A percentile compares a stretch with the other conserved stretches of the same genome.
Evolutionary conservation across 2,113 vertebrate species (phyloP).

Genomic region (Tauraco erythrolophus): DNA sequence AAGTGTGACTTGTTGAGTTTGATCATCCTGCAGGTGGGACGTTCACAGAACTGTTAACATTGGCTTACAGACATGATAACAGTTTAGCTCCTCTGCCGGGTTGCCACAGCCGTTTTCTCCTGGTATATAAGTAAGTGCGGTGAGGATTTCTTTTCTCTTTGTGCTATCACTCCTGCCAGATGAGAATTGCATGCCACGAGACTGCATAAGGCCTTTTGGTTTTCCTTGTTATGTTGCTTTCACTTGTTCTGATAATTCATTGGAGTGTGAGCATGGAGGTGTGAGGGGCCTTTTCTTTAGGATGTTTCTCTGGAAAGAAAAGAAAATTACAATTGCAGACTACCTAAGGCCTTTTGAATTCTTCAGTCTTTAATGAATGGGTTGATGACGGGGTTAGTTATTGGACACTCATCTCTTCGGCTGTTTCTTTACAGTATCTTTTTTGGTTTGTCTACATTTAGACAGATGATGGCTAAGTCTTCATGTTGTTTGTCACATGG

Average conservation of each 20-base stretch:
- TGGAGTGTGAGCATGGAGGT: neutral
- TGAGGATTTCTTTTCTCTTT: neutral
- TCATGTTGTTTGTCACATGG: neutral
- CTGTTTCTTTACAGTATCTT: neutral
- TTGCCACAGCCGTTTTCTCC: neutral
- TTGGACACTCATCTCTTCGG: neutral
- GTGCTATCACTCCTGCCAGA: neutral
- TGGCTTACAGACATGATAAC: neutral
- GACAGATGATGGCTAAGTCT: neutral
- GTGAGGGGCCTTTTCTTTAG: neutral
- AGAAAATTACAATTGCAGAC: neutral
- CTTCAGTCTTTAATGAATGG: neutral
- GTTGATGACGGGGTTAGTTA: neutral
- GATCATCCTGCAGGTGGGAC: neutral
- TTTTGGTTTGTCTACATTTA: neutral
- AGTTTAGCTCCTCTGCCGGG: neutral
- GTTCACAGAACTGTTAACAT: neutral
- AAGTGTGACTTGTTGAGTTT: neutral
- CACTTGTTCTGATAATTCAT: neutral
- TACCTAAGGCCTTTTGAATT: neutral
- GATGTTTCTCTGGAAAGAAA: neutral
- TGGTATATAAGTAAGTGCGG: neutral
- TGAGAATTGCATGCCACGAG: neutral
- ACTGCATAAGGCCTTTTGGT: neutral
- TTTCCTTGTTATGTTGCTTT: neutral